Base-by-base conservation (phyloP, 2,113 vertebrate species). In the Alosa alosa region DNA sequence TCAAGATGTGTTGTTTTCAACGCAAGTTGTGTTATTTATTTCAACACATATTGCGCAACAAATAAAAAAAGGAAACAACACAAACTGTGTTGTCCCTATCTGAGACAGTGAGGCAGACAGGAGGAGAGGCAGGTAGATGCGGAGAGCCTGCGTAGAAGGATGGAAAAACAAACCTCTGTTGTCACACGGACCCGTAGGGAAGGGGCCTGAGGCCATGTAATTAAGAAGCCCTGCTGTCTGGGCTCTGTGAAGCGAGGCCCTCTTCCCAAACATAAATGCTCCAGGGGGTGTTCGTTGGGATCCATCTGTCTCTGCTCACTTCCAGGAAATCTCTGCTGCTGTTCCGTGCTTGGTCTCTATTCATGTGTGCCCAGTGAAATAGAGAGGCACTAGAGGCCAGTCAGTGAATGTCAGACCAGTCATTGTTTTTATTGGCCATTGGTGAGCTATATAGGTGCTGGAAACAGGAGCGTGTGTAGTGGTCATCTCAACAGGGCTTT, bases 121-220 rank as follows among this genome's bases (percentile, higher is more conserved):
- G 47, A 13, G 11, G 52, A 55, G 22, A 25, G 60, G 60, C 6
- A 68, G 60, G 60, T 68, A 25, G 60, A 10, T 68, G n/a, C n/a
- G 60, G 25, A 68, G 60, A 68, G 6, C 60, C 60, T 68, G 60
- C 31, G 60, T 25, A 25, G 60, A 68, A 22, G n/a, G 60, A 68
- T 10, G 60, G 60, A 84, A 60, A 84, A 68, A 68, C 60, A 68
- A 68, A 68, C 60, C 60, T 68, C 25, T 2, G 60, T 31, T 6
- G 60, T 68, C 60, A 68, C 60, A 68, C 60, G 11, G 22, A 25
- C 20, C 60, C n/a, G 6, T 25, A 68, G 60, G 60, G 60, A 68
- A 10, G 60, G 60, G 60, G 60, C 60, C 60, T 68, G 60, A 68
- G 60, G 60, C 60, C 60, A 68, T 25, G 60, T 68, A 68, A 68